phyloP scores from a whole-genome alignment of 2,888 invertebrate species.

The Cyaniris semiargus region DNA sequence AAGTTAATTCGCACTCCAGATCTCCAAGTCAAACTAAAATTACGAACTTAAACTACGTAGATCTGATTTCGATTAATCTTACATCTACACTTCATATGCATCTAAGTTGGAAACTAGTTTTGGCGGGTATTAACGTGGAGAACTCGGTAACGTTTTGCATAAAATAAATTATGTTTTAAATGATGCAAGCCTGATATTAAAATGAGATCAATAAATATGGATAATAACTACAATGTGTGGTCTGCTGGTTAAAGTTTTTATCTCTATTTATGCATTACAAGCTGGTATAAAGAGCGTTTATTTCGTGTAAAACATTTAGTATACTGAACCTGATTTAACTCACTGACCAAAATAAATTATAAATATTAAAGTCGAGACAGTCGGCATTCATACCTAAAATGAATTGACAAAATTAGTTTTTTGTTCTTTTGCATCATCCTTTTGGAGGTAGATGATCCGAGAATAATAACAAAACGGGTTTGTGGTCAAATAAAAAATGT shows the following conservation, averaged over 20 bases:
- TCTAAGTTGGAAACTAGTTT: constrained; percentile 42
- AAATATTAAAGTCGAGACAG: neutral
- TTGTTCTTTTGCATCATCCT: constrained; percentile 11
- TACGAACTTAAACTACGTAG: constrained; percentile 35
- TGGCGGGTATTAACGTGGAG: constrained; percentile 40
- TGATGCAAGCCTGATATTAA: constrained; percentile 23
- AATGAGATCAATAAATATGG: constrained; percentile 1
- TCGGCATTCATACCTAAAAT: neutral
- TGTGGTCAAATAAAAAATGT: constrained; percentile 30
- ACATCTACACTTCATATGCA: constrained; percentile 44
- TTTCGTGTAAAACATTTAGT: neutral
- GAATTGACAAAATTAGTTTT: constrained; percentile 20
- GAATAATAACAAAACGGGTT: constrained; percentile 20
- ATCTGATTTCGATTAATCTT: constrained; percentile 51
- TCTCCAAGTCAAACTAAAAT: constrained; percentile 32
- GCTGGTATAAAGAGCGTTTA: neutral
- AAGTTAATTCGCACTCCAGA: constrained; percentile 32
- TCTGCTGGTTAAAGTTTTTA: constrained; percentile 8
- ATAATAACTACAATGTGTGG: constrained; percentile 16
- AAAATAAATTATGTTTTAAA: constrained; percentile 36
- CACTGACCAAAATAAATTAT: neutral
- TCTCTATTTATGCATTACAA: constrained; percentile 1
- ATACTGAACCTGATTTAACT: neutral
- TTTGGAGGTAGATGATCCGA: constrained; percentile 19
- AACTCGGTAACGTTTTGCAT: constrained; percentile 38